Evolutionary conservation across 2,113 vertebrate species (phyloP), one percentile per base, ranked within the genome.

Genomic region (Echinops telfairi): DNA sequence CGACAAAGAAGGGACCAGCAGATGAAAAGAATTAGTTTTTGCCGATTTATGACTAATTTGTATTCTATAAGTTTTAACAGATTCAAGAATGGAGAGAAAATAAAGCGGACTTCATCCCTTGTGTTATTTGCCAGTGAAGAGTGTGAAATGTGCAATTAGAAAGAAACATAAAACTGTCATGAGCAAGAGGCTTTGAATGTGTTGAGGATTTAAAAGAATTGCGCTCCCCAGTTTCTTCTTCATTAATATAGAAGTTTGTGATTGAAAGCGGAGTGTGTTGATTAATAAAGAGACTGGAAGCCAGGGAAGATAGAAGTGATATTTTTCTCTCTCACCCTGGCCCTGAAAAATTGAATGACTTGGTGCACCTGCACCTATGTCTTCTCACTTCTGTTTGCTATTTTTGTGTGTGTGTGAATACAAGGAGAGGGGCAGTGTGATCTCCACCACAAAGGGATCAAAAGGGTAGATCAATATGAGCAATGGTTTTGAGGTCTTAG

Each of bases 161-260:
- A 81, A 91, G 83, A 79, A 73, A 22, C 9, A 60, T 5, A 68
- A 36, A 73, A 57, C 64, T 68, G 29, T 83, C 14, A 4, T 0
- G 3, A 43, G 70, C 77, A 93, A 66, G 20, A 90, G 43, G 68
- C 70, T 64, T 91, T 80, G 70, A 40, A 53, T 88, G 88, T 88
- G 58, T 83, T 86, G 53, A 95, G 57, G 25, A 83, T 57, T 91
- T 53, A 77, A 82, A 85, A 83, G 78, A 82, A 68, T 60, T 36
- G 2, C 89, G 71, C 31, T 31, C 40, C 19, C 11, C 25, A 1
- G 25, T 58, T 53, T 89, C 4, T n/a, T 84, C 23, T 29, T 83
- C 2, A 31, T 75, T 23, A 76, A 14, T 9, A 12, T 10, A 14
- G 47, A 10, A 53, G 16, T 36, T 17, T 43, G 25, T 71, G 60